Conservation (phyloP, 2,888 invertebrate genomes). For the Leucophora obtusa region DNA sequence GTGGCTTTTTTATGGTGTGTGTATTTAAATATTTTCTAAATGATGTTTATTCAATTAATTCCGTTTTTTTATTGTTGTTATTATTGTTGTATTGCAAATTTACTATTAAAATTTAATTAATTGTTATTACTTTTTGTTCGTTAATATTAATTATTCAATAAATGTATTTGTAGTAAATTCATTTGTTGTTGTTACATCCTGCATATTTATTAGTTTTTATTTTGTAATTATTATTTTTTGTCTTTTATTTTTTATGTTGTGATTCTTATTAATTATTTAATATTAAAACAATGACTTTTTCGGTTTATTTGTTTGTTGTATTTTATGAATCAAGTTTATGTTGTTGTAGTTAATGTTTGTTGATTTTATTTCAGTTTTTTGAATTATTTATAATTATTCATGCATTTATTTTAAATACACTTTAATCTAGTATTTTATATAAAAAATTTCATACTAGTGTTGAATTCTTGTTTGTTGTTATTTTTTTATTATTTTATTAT, state of each 20-base stretch:
- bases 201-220: constrained; percentile 35
- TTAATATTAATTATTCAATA: constrained; percentile 46
- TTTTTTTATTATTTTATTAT: background rate
- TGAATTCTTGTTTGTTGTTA: background rate
- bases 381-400: constrained; percentile 24
- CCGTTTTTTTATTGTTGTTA: constrained; percentile 25
- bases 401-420: constrained; percentile 33
- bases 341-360: constrained; percentile 24
- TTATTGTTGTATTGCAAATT: constrained; percentile 44
- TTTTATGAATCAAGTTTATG: background rate
- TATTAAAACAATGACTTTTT: constrained; percentile 36
- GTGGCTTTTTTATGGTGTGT: background rate
- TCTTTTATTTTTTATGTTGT: constrained; percentile 30
- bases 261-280: constrained; percentile 35
- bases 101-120: constrained; percentile 43
- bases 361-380: background rate
- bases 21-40: constrained; percentile 5
- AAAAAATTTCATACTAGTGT: constrained; percentile 15
- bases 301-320: constrained; percentile 1
- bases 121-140: constrained; percentile 10
- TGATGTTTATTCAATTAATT: background rate
- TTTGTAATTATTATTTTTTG: constrained; percentile 1
- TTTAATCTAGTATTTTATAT: constrained; percentile 26
- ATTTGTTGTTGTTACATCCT: constrained; percentile 61
- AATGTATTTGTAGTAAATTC: constrained; percentile 59